phyloP scores from a whole-genome alignment of 2,888 invertebrate genomes.

The Drosophila parthenogenetica region DNA sequence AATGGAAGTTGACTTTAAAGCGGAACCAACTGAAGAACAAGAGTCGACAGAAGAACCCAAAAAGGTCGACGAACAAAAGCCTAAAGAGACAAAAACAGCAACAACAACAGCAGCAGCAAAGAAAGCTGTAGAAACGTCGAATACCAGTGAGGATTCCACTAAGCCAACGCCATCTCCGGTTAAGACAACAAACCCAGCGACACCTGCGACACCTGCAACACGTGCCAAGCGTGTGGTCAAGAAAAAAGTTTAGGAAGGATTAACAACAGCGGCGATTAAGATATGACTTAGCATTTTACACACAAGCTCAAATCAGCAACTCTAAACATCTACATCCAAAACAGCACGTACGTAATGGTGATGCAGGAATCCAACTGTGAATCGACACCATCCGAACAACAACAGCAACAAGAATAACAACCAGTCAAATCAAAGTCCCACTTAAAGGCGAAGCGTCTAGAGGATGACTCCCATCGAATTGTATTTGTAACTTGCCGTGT shows the following conservation, averaged over 20 bases:
- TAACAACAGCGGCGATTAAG: conserved; percentile 17
- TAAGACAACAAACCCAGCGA: conserved; percentile 2
- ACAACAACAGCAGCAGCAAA: background rate
- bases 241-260: conserved; percentile 62
- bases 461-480: conserved; percentile 29
- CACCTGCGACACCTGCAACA: conserved; percentile 28
- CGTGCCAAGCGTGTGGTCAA: conserved; percentile 57
- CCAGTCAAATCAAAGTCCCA: conserved; percentile 9
- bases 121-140: background rate
- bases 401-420: background rate
- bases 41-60: background rate
- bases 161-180: conserved; percentile 3
- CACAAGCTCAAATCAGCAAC: conserved; percentile 56
- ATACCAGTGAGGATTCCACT: background rate
- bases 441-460: background rate
- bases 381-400: background rate
- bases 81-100: background rate
- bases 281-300: conserved; percentile 62
- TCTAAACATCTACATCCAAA: background rate
- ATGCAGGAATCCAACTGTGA: conserved; percentile 3
- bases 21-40: conserved; percentile 24
- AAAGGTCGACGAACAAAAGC: conserved; percentile 1
- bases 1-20: conserved; percentile 61
- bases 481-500: conserved; percentile 31
- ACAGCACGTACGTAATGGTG: conserved; percentile 3